A percentile compares a stretch with the other conserved stretches of the same genome.
Conservation (phyloP, 1,140 invertebrate genomes). For the Wiebesia pumilae region DNA sequence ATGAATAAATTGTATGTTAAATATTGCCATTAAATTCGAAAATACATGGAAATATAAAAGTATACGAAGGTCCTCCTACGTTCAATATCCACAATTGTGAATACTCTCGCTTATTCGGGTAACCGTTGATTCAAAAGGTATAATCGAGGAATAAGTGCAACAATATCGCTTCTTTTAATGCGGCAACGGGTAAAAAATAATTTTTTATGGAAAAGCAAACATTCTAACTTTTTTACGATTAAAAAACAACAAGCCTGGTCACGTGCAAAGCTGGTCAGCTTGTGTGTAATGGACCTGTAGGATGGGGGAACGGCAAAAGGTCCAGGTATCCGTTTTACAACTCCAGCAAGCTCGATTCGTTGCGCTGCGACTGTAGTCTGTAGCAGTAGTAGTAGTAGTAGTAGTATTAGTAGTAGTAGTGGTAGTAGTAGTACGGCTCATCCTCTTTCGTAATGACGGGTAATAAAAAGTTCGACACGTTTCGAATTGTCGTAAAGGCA, state of each 20-base stretch:
- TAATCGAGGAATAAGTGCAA: background rate
- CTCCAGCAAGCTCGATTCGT: slow-evolving; percentile 16
- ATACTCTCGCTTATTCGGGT: too few species aligned
- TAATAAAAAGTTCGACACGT: slow-evolving; percentile 50
- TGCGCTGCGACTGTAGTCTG: background rate
- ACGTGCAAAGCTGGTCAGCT: slow-evolving; percentile 45
- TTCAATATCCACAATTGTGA: too few species aligned
- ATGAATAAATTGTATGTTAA: too few species aligned
- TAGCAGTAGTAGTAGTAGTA: too few species aligned
- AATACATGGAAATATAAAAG: too few species aligned
- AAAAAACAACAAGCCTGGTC: slow-evolving; percentile 44
- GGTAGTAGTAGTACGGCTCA: too few species aligned
- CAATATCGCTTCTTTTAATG: background rate
- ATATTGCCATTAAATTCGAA: too few species aligned
- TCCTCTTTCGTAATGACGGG: slow-evolving; percentile 44
- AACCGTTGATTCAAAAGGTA: background rate
- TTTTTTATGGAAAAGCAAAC: slow-evolving; percentile 39
- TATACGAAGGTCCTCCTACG: too few species aligned
- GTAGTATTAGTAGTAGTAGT: too few species aligned
- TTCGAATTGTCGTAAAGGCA: slow-evolving; percentile 45
- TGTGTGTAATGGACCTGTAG: slow-evolving; percentile 26
- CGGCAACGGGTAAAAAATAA: slow-evolving; percentile 38
- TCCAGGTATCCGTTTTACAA: slow-evolving; percentile 39
- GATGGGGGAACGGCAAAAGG: background rate
- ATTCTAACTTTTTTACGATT: slow-evolving; percentile 45